These are phyloP conservation scores for Acrocephalus kingi DNA, from an alignment of 2,113 vertebrate species.

Conservation along the genomic window DNA sequence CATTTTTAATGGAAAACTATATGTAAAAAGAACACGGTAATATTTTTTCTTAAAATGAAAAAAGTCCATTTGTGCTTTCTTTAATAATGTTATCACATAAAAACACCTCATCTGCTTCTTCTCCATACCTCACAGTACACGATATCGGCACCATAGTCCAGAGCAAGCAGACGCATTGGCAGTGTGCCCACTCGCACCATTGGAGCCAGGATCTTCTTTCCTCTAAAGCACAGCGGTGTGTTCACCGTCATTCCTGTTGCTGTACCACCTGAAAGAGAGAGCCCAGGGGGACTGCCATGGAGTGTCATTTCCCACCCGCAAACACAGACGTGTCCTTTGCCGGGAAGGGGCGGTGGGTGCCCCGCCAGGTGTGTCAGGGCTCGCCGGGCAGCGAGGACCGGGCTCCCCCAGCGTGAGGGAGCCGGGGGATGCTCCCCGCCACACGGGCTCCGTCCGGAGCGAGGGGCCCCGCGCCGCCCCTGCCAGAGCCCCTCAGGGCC, in stretches of 20 bases:
- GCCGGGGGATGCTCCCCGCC: neutral
- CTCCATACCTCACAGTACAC: constrained; percentile 93
- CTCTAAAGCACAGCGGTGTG: constrained; percentile 78
- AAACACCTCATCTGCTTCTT: neutral
- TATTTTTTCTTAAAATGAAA: neutral
- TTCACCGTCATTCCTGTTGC: constrained; percentile 67
- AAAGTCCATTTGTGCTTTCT: neutral
- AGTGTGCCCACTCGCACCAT: constrained; percentile 96
- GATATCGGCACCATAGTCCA: constrained; percentile 94
- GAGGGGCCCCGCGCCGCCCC: neutral
- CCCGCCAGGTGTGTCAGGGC: neutral
- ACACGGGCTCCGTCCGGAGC: neutral
- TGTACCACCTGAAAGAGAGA: constrained; percentile 1
- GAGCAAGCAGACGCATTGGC: constrained; percentile 92
- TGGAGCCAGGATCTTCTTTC: constrained; percentile 87
- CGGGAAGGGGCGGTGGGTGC: rapidly evolving
- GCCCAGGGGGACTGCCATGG: rapidly evolving
- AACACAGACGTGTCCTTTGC: rapidly evolving
- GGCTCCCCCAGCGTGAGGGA: neutral
- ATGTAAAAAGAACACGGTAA: neutral
- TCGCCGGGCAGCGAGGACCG: neutral
- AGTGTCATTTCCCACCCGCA: rapidly evolving
- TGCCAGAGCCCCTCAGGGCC: neutral
- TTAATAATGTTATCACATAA: neutral
- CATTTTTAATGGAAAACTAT: neutral